Conservation (phyloP, 2,888 invertebrate genomes). For the Sinohyriopsis cumingii region DNA sequence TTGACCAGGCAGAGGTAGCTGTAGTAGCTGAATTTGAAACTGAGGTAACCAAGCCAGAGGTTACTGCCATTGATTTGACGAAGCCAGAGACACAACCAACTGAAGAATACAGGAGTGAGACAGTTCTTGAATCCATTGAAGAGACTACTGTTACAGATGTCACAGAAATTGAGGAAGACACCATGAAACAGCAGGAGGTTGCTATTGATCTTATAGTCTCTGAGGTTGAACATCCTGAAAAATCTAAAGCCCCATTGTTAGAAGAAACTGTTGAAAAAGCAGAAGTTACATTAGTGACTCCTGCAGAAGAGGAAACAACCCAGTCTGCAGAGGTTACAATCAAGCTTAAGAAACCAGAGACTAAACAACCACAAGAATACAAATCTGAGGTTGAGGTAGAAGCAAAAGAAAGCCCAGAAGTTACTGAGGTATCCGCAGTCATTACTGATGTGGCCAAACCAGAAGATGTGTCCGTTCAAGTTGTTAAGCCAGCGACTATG, state of each 20-base stretch:
- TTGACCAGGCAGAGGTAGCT: constrained; percentile 16
- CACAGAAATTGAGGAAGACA: constrained; percentile 20
- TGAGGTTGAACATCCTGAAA: constrained; percentile 5
- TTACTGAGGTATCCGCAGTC: constrained; percentile 17
- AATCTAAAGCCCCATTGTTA: constrained; percentile 1
- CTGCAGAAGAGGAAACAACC: constrained; percentile 16
- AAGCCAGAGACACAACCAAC: constrained; percentile 13
- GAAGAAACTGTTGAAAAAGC: constrained; percentile 8
- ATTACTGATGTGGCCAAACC: constrained; percentile 17
- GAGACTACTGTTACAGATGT: constrained; percentile 13
- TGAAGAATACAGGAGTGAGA: constrained; percentile 27
- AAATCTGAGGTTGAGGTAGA: constrained; percentile 26
- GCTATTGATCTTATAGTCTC: not conserved
- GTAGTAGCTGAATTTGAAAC: constrained; percentile 21
- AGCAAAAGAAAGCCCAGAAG: constrained; percentile 13
- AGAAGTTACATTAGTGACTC: constrained; percentile 14
- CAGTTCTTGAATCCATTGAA: constrained; percentile 24
- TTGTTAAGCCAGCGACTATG: constrained; percentile 5
- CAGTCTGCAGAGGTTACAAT: constrained; percentile 27
- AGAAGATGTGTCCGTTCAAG: constrained; percentile 2
- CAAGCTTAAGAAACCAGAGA: constrained; percentile 30
- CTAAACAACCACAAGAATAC: constrained; percentile 22
- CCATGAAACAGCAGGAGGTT: constrained; percentile 10
- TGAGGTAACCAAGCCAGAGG: constrained; percentile 9
- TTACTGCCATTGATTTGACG: not conserved